phyloP scores from a whole-genome alignment of 2,797 vertebrate genomes.

The Falco naumanni region DNA sequence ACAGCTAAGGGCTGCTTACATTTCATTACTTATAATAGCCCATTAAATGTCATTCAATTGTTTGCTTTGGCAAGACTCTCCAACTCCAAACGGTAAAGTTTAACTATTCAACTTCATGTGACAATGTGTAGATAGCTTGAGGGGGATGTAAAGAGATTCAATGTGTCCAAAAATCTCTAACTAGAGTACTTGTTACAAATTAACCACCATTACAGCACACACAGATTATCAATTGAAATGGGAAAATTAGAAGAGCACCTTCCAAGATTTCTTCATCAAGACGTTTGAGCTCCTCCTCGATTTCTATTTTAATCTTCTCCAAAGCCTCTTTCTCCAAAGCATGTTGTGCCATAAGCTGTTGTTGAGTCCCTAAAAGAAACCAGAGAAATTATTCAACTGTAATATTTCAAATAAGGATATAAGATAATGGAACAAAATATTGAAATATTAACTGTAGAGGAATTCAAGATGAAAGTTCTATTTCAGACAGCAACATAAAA shows the following conservation, averaged over 20 bases:
- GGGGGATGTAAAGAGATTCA: not conserved
- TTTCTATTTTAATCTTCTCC: slow-evolving; percentile 84
- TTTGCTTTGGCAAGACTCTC: slow-evolving; percentile 44
- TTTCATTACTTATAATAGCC: slow-evolving; percentile 32
- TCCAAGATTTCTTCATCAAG: slow-evolving; percentile 90
- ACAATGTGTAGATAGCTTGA: not conserved
- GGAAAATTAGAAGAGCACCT: slow-evolving; percentile 72
- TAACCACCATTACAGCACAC: not conserved
- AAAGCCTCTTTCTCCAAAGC: slow-evolving; percentile 73
- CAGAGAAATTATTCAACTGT: not conserved
- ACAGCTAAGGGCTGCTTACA: slow-evolving; percentile 6
- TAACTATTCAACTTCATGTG: slow-evolving; percentile 4
- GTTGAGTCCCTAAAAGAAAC: slow-evolving; percentile 70
- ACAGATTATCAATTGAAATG: not conserved
- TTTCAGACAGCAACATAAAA: not conserved
- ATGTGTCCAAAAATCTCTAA: not conserved
- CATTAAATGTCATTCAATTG: slow-evolving; percentile 23
- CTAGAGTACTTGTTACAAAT: slow-evolving; percentile 37
- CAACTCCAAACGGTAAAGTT: not conserved
- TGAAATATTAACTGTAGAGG: not conserved
- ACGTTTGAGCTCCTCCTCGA: slow-evolving; percentile 87
- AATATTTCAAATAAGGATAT: not conserved
- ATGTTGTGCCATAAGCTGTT: slow-evolving; percentile 45
- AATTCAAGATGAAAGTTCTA: not conserved
- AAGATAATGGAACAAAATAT: not conserved